Evolutionary conservation across 2,113 vertebrate species (phyloP).

Genomic region (Gavialis gangeticus): DNA sequence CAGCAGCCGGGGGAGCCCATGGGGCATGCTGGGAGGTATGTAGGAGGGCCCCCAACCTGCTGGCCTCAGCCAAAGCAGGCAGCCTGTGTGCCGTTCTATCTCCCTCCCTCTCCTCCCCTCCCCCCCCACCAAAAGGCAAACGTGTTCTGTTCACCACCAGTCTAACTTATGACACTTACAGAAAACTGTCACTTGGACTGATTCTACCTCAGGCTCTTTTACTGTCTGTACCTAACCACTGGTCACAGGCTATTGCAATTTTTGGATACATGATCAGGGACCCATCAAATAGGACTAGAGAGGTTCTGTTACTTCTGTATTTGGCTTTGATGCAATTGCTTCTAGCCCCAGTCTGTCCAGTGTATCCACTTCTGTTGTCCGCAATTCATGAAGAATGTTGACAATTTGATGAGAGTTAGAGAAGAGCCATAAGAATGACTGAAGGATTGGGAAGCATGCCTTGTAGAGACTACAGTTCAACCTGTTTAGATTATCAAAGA

Average conservation of each 20-base stretch:
- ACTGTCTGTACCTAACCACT: background rate
- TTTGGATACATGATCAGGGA: background rate
- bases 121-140: too few relatives aligned
- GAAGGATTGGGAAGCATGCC: background rate
- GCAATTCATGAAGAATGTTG: background rate
- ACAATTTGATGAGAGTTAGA: background rate
- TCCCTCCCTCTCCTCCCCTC: too few relatives aligned
- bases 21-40: too few relatives aligned
- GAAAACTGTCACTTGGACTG: too few relatives aligned
- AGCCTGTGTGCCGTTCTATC: too few relatives aligned
- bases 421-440: background rate
- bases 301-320: background rate
- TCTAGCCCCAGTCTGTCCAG: background rate
- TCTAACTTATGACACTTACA: too few relatives aligned
- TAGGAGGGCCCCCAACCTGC: too few relatives aligned
- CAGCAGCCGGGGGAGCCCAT: too few relatives aligned
- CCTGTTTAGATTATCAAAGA: background rate
- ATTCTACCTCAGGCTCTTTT: too few relatives aligned
- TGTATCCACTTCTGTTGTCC: background rate
- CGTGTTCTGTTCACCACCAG: too few relatives aligned
- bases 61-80: too few relatives aligned
- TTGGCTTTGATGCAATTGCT: background rate
- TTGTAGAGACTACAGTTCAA: background rate
- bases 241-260: background rate
- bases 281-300: background rate